Percentiles rank a stretch among this genome's conserved stretches.
Evolutionary conservation across 2,888 invertebrate species (phyloP).

Genomic region (Cylindroiulus punctatus): DNA sequence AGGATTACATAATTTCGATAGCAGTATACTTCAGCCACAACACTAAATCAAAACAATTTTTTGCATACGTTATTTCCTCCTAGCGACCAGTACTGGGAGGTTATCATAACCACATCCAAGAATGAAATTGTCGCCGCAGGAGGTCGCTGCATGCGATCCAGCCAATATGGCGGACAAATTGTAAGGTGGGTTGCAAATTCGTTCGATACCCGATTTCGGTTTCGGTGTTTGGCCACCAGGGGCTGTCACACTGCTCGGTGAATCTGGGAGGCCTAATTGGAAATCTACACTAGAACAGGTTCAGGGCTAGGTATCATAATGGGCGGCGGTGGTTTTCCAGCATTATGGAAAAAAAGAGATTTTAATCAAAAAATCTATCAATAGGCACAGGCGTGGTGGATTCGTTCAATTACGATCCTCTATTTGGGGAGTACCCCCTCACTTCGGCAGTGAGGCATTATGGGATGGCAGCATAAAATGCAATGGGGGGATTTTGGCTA

Average conservation of each 20-base stretch:
- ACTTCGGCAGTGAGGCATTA: background rate
- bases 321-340: constrained; percentile 42
- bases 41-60: too few species aligned
- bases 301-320: background rate
- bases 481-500: constrained; percentile 33
- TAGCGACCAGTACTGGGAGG: too few species aligned
- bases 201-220: background rate
- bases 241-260: background rate
- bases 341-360: constrained; percentile 30
- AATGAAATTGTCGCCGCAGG: too few species aligned
- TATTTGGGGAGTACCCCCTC: constrained; percentile 7
- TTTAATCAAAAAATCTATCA: constrained; percentile 42
- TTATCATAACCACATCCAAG: too few species aligned
- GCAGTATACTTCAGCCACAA: too few species aligned
- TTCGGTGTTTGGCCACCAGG: background rate
- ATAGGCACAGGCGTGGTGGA: constrained; percentile 23
- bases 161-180: too few species aligned
- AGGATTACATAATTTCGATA: too few species aligned
- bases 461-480: constrained; percentile 24
- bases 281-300: constrained; percentile 24
- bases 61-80: too few species aligned
- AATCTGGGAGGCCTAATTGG: constrained; percentile 23
- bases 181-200: too few species aligned
- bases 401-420: constrained; percentile 35
- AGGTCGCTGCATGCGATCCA: too few species aligned